Base-by-base conservation (phyloP, 2,888 invertebrate genomes). In the Congeria kusceri region DNA sequence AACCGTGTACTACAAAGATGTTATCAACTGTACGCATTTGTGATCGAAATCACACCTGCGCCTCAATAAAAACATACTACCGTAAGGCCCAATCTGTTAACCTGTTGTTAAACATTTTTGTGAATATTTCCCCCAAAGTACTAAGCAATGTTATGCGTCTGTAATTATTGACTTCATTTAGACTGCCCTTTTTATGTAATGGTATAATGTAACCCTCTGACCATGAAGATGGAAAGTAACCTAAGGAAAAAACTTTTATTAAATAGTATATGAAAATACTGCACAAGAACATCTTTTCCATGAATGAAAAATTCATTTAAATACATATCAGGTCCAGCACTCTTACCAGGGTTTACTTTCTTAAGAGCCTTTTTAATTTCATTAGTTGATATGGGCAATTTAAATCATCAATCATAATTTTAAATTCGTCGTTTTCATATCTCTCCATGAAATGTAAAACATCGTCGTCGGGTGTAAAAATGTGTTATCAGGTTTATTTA, bases 131-230 rank as follows among this genome's bases (percentile, higher is more conserved):
- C 32, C n/a, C 32, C 4, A 32, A 32, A 32, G 32, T 64, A 28
- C 72, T 72, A 11, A 65, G 25, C 7, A 64, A 29, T 3, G 72
- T 64, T 1, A 72, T 64, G 4, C 64, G 46, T 23, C 64, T 56
- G 27, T 64, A 72, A 57, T 72, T 72, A n/a, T 72, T 64, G 4
- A 46, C 64, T 46, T 72, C 58, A 29, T 72, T 64, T 58, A 32
- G 32, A 32, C 32, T 4, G 9, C 32, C 32, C 32, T 32, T 32
- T 32, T 32, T 32, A 32, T 32, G 32, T 32, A 32, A 32, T 32
- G 9, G 32, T 32, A 32, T 46, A 7, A 72, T 32, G 44, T 47
- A 73, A 39, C 70, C 70, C n/a, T 59, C 68, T 25, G 39, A 23
- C 59, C 69, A 61, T 27, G 15, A 15, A 46, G 56, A 15, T 9